These are phyloP conservation scores for Xenopus laevis DNA, from an alignment of 2,113 vertebrate genomes.

Conservation along the genomic window DNA sequence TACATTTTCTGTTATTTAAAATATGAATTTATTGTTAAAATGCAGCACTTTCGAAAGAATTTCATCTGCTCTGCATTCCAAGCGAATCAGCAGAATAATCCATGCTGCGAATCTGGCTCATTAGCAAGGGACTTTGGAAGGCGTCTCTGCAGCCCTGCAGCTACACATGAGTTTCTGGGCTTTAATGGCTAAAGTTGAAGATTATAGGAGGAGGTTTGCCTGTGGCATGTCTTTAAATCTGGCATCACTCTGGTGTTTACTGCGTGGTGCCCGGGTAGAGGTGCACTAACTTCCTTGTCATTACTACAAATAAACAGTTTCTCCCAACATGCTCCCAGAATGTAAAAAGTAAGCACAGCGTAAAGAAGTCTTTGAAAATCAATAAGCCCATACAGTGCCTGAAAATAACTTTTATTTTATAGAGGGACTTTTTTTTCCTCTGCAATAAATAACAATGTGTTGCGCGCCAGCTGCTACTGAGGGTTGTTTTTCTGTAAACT, in stretches of 20 bases:
- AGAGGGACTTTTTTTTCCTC: not conserved
- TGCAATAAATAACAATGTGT: slow-evolving; percentile 37
- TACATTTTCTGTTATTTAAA: no score
- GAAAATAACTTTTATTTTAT: slow-evolving; percentile 39
- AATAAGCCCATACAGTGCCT: slow-evolving; percentile 35
- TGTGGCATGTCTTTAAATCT: slow-evolving; percentile 31
- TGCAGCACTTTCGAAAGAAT: no score
- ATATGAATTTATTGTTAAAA: no score
- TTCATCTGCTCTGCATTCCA: no score
- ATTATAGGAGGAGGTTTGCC: slow-evolving; percentile 24
- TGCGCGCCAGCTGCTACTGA: not conserved
- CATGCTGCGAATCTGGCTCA: slow-evolving; percentile 11
- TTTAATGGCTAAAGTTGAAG: slow-evolving; percentile 24
- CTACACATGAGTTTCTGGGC: slow-evolving; percentile 3
- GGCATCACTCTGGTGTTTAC: slow-evolving; percentile 7
- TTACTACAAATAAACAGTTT: slow-evolving; percentile 37
- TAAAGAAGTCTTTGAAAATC: slow-evolving; percentile 34
- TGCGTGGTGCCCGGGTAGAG: slow-evolving; percentile 10
- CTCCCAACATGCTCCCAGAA: slow-evolving; percentile 15
- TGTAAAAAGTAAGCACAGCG: slow-evolving; percentile 11
- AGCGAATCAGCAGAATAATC: no score
- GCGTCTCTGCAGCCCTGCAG: slow-evolving; percentile 10
- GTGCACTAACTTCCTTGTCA: slow-evolving; percentile 25
- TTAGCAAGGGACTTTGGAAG: slow-evolving; percentile 23
- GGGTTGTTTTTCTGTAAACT: not conserved